A percentile compares a stretch with the other conserved stretches of the same genome.
These are phyloP conservation scores for Motacilla tschutschensis DNA, from an alignment of 2,113 vertebrate species.

Conservation along the genomic window DNA sequence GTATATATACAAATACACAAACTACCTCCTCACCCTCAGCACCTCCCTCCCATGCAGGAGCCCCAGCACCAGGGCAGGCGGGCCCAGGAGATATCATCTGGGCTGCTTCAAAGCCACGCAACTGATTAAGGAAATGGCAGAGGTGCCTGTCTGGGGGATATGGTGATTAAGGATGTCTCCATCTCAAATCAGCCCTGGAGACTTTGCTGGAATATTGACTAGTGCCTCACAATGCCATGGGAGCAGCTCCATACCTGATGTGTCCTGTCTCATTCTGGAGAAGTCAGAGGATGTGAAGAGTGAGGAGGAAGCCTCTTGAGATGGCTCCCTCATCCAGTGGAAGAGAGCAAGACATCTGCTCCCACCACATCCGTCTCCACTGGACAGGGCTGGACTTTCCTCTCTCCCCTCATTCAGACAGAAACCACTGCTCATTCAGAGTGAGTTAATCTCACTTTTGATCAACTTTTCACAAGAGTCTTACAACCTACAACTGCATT, in stretches of 20 bases:
- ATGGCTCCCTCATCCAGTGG: background rate
- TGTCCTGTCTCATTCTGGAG: background rate
- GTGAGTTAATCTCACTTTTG: background rate
- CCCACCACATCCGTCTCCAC: background rate
- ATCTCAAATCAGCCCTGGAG: slow-evolving; percentile 3
- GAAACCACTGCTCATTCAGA: background rate
- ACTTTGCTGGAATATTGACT: background rate
- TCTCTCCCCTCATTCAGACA: background rate
- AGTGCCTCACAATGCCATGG: background rate
- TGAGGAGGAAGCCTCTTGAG: background rate
- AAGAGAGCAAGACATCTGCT: background rate
- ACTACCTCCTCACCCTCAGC: background rate
- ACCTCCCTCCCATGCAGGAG: background rate
- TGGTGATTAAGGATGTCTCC: slow-evolving; percentile 31
- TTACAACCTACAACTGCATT: background rate
- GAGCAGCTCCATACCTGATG: background rate
- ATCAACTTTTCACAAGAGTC: background rate
- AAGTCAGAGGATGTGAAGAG: background rate
- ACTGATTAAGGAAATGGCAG: slow-evolving; percentile 3
- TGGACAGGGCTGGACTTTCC: background rate
- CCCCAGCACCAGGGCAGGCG: background rate
- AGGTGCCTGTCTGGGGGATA: slow-evolving; percentile 42
- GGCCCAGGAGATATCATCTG: slow-evolving; percentile 27
- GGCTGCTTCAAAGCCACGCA: background rate
- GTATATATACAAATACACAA: background rate